A percentile compares a stretch with the other conserved stretches of the same genome.
Conservation (phyloP, 2,113 vertebrate genomes). For the Budorcas taxicolor region DNA sequence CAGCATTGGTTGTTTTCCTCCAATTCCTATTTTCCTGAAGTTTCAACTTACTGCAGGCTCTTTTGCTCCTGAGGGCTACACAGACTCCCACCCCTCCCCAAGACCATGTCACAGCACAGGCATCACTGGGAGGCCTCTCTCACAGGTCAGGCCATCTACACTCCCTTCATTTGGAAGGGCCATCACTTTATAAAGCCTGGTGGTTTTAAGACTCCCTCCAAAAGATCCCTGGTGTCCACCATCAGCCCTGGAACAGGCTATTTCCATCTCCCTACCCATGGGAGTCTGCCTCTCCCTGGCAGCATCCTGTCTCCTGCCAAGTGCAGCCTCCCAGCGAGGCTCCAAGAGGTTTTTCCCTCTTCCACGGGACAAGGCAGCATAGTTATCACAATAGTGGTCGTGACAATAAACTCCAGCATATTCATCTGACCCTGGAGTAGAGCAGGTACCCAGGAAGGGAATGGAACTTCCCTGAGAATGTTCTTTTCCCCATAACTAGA, state of each 20-base stretch:
- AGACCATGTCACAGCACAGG: neutral
- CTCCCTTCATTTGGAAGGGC: neutral
- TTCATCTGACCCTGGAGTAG: too few relatives aligned
- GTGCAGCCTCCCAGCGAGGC: neutral
- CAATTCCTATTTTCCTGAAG: neutral
- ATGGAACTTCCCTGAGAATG: neutral
- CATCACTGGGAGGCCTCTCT: too few relatives aligned
- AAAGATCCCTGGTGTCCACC: neutral
- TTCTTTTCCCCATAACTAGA: neutral
- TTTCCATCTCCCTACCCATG: rapidly evolving
- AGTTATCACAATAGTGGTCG: neutral
- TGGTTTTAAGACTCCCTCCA: neutral
- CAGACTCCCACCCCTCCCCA: neutral
- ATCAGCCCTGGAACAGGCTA: neutral
- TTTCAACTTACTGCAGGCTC: neutral
- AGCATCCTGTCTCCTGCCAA: neutral
- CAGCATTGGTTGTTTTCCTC: neutral
- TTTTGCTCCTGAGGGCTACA: neutral
- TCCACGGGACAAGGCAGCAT: neutral
- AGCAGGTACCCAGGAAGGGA: neutral
- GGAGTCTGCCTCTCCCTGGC: neutral
- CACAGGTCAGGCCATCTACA: neutral
- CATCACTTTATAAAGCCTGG: neutral
- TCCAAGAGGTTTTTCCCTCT: too few relatives aligned
- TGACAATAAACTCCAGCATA: neutral